These are phyloP conservation scores for Microplitis manilae DNA, from an alignment of 2,888 invertebrate species.

Conservation along the genomic window DNA sequence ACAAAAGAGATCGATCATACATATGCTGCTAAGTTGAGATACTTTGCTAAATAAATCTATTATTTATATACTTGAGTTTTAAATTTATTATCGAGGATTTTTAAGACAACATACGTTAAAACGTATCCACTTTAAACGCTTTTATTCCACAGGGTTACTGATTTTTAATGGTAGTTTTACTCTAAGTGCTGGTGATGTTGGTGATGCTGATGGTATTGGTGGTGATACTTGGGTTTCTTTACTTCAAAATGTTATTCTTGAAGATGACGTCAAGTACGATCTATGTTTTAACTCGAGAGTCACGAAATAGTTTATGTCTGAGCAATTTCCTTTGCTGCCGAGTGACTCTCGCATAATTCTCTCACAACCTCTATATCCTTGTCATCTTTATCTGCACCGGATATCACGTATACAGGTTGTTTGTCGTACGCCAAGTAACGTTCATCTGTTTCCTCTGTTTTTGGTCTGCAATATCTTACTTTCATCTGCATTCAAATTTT, in stretches of 20 bases:
- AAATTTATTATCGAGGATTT: slow-evolving; percentile 11
- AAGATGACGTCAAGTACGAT: slow-evolving; percentile 21
- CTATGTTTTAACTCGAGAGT: slow-evolving; percentile 7
- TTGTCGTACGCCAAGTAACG: slow-evolving; percentile 77
- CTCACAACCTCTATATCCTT: slow-evolving; percentile 61
- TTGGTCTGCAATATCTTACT: slow-evolving; percentile 52
- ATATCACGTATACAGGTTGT: slow-evolving; percentile 80
- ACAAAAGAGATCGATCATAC: slow-evolving; percentile 13
- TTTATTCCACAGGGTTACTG: neutral
- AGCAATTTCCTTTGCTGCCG: slow-evolving; percentile 27
- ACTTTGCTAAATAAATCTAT: slow-evolving; percentile 18
- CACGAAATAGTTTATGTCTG: slow-evolving; percentile 31
- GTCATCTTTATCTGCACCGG: slow-evolving; percentile 79
- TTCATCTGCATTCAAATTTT: slow-evolving; percentile 56
- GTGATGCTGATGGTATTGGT: neutral
- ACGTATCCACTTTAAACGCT: neutral
- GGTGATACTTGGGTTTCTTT: neutral
- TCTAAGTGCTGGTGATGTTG: neutral
- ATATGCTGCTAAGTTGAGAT: neutral
- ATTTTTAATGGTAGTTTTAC: neutral
- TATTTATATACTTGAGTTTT: slow-evolving; percentile 12
- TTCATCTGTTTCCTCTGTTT: slow-evolving; percentile 59
- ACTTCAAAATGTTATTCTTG: slow-evolving; percentile 7
- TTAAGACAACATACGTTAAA: neutral
- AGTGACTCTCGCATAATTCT: slow-evolving; percentile 29